Base-by-base conservation (phyloP, 1,140 invertebrate species). In the Drosophila nasuta region DNA sequence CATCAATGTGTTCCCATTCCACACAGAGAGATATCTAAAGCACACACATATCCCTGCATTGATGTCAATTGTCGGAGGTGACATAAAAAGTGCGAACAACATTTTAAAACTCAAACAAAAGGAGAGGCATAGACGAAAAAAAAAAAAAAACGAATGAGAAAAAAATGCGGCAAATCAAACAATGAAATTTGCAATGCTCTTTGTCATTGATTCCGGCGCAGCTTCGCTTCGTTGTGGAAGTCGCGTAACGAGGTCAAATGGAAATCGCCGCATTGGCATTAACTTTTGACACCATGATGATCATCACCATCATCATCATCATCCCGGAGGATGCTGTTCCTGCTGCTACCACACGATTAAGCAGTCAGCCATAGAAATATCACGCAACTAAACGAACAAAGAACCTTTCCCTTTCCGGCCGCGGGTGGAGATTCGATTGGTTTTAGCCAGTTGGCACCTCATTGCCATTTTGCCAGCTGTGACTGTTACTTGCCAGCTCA, bases 261-360 rank as follows among this genome's bases (percentile, higher is more conserved):
- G 83, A 88, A 88, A 88, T 88, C 83, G 83, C 85, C 83, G 80
- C 73, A 81, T 88, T 83, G 74, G 83, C 83, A 89, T 88, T 88
- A 88, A 88, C 83, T 88, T 88, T 88, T 89, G 83, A 88, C 85
- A 83, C 77, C 83, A 67, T 15, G 7, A 45, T 8, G 41, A 48
- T 52, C 11, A 52, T 52, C 82, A 60, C 48, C 82, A 79, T 41
- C 67, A 73, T 63, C 67, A 33, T 11, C 7, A 13, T 43, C 13
- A 3, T 33, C 2, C 54, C 8, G 8, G 17, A 6, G 8, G 17
- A 6, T 41, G 15, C 49, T 48, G 17, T 43, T 52, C 13, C 25
- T 33, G 20, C 63, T 70, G 72, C 75, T 67, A 66, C 74, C 77
- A 77, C 80, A 87, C 80, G 83, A 87, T 87, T 87, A 87, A 87